Evolutionary conservation across 2,888 invertebrate species (phyloP), one percentile per base, ranked within the genome.

Genomic region (Caradrina kadenii): DNA sequence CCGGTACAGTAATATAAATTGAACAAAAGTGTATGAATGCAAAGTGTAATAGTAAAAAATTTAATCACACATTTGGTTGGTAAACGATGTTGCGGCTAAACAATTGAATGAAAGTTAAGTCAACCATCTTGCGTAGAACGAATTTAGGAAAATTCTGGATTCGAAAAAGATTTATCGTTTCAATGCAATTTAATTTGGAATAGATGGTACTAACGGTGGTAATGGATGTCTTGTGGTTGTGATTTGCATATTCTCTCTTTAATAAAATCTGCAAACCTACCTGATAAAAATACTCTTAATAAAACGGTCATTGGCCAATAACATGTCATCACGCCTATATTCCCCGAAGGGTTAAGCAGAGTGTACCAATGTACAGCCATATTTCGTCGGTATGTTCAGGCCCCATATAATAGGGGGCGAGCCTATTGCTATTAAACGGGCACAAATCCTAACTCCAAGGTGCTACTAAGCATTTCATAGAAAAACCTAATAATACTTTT

Each of bases 31-130:
- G 64, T 72, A 72, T 79, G 84, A 86, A 88, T 85, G 81, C 79
- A 87, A 87, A 88, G 87, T 68, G 77, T 79, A 87, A 85, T 74
- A 67, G 64, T 73, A 85, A 87, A 86, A 86, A 81, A 85, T 84
- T 78, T 76, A 69, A 66, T 66, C 62, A 80, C 79, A 73, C 67
- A 73, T 74, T 39, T 70, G 67, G 61, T 69, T 73, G 49, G 72
- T 73, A 70, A 62, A 69, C 59, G 49, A 74, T 69, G 73, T 69
- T 74, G 73, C 42, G 69, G 73, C 69, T 77, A 75, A 84, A 79
- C 81, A 80, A 83, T 85, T 83, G 73, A 84, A 86, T 83, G 68
- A 85, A 86, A 81, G 79, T 77, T 79, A 70, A 73, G 67, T 69
- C 66, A 69, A 64, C 50, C 66, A 81, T 77, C 72, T 58, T 76